Evolutionary conservation across 1,140 invertebrate genomes (phyloP).

Genomic region (Bursaphelenchus mucronatus): DNA sequence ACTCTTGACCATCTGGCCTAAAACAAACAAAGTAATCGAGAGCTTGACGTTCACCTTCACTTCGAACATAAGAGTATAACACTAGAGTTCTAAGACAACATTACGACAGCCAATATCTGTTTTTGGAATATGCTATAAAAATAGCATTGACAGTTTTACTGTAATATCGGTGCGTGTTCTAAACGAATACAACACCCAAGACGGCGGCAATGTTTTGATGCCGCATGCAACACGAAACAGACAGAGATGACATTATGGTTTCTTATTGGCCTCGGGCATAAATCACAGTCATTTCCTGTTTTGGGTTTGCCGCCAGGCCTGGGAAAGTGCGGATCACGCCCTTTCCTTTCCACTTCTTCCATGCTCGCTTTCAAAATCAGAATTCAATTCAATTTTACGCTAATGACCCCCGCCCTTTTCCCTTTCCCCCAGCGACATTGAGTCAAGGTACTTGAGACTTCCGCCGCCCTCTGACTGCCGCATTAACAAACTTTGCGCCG

Average conservation of each 20-base stretch:
- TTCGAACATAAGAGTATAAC: too few species aligned
- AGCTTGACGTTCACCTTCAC: too few species aligned
- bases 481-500: conserved; percentile 4
- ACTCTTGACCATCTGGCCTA: too few species aligned
- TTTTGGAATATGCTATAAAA: too few species aligned
- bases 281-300: conserved; percentile 7
- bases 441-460: conserved; percentile 3
- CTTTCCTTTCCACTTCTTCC: conserved; percentile 1
- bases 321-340: conserved; percentile 7
- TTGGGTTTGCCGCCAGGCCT: not conserved
- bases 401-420: not conserved
- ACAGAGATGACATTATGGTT: not conserved
- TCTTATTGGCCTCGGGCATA: not conserved
- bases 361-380: not conserved
- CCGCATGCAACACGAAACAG: too few species aligned
- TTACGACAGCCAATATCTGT: too few species aligned
- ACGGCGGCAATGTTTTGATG: too few species aligned
- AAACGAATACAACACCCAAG: too few species aligned
- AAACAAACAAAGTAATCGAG: too few species aligned
- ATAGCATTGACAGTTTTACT: too few species aligned
- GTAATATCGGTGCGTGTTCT: too few species aligned
- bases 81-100: too few species aligned
- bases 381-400: not conserved
- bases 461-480: conserved; percentile 3
- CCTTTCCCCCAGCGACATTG: conserved; percentile 1